A percentile compares a stretch with the other conserved stretches of the same genome.
phyloP scores from a whole-genome alignment of 2,113 vertebrate species.

The Nannospalax galili region DNA sequence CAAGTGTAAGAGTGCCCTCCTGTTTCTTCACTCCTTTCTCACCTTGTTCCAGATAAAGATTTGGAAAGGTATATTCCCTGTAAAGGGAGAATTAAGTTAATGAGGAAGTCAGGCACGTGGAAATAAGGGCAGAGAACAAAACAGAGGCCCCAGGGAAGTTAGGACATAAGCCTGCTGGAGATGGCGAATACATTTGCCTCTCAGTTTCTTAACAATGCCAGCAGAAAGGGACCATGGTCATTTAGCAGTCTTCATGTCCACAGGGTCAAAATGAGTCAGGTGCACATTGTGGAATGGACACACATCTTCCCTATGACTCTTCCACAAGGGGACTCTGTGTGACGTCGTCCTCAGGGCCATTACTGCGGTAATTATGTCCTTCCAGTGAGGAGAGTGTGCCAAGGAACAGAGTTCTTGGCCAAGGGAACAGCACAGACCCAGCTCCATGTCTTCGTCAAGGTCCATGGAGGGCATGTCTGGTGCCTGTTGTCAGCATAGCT shows the following conservation, averaged over 20 bases:
- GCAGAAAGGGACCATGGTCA: neutral
- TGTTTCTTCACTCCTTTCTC: neutral
- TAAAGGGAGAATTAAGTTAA: constrained; percentile 33
- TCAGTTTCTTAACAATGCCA: neutral
- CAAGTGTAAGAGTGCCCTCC: neutral
- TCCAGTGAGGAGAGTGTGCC: neutral
- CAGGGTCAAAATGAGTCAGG: neutral
- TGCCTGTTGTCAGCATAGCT: neutral
- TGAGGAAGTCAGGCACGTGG: neutral
- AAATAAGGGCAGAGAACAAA: constrained; percentile 25
- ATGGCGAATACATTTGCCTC: neutral
- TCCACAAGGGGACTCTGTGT: neutral
- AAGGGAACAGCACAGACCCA: neutral
- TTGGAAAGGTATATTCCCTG: neutral
- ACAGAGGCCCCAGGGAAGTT: neutral
- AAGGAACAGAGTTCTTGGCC: constrained; percentile 1
- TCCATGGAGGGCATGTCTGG: neutral
- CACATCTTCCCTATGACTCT: neutral
- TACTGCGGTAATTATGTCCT: neutral
- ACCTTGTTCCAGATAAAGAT: constrained; percentile 18
- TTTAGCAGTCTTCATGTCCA: neutral
- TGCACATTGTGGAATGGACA: neutral
- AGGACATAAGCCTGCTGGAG: neutral
- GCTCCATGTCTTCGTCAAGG: neutral
- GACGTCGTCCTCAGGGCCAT: neutral